phyloP scores from a whole-genome alignment of 2,113 vertebrate genomes.

The Gavia stellata region DNA sequence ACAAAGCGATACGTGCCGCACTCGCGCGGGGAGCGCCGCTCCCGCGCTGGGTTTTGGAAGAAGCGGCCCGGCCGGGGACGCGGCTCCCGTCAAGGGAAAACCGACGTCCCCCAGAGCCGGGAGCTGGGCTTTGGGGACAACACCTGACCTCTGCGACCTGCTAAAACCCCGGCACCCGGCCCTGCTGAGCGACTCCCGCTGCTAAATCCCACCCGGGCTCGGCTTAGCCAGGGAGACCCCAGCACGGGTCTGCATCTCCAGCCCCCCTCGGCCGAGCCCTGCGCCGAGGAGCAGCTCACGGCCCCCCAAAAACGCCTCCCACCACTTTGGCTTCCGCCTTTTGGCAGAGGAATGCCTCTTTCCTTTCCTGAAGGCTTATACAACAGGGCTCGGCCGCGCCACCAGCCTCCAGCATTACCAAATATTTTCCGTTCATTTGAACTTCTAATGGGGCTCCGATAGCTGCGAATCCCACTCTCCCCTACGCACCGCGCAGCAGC shows the following conservation, averaged over 20 bases:
- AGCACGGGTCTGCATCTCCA: not conserved
- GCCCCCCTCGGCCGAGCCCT: not conserved
- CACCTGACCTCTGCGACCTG: not conserved
- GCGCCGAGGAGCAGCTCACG: not conserved
- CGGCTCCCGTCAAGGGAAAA: not conserved
- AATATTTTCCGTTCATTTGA: not conserved
- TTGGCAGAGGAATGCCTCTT: not conserved
- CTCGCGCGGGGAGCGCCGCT: not conserved
- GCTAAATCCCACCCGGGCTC: not conserved
- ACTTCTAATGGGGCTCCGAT: not conserved
- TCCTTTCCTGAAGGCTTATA: not conserved
- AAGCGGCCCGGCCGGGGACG: not conserved
- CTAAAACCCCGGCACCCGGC: rapidly evolving
- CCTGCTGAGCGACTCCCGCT: not conserved
- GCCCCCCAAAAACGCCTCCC: not conserved
- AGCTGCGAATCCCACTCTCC: not conserved
- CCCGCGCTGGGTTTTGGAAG: not conserved
- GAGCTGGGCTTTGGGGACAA: not conserved
- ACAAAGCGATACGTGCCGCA: not conserved
- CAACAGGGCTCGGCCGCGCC: not conserved
- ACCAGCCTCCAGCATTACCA: not conserved
- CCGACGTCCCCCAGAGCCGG: not conserved
- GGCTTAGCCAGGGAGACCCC: not conserved
- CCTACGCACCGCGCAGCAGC: not conserved
- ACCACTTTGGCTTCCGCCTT: not conserved